Evolutionary conservation across 2,113 vertebrate genomes (phyloP).

Genomic region (Brienomyrus longianalis): DNA sequence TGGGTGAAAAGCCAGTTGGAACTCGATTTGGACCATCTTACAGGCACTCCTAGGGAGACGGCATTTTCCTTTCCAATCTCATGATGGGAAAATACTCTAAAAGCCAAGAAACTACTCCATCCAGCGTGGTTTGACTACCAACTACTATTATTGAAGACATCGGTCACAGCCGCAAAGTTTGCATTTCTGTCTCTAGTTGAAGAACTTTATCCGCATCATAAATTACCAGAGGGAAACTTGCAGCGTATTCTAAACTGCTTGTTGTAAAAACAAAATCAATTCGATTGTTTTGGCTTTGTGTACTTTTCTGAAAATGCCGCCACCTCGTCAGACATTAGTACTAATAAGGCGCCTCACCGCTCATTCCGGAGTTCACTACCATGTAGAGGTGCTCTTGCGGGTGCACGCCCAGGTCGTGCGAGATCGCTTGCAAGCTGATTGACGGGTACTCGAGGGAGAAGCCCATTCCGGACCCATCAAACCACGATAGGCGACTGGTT

Average conservation of each 20-base stretch:
- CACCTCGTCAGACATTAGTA: not conserved
- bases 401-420: conserved; percentile 74
- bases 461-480: conserved; percentile 79
- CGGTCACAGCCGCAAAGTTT: not conserved
- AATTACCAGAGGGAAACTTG: not conserved
- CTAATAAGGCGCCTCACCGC: conserved; percentile 56
- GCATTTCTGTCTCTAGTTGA: not conserved
- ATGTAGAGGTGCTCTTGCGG: conserved; percentile 89
- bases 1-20: conserved; percentile 8
- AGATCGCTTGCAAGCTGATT: conserved; percentile 87
- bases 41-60: conserved; percentile 8
- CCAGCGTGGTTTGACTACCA: not conserved
- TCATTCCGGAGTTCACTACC: conserved; percentile 85
- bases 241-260: not conserved
- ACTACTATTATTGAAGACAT: conserved; percentile 1
- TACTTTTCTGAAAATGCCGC: not conserved
- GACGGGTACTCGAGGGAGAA: conserved; percentile 90
- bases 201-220: not conserved
- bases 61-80: not conserved
- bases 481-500: conserved; percentile 82
- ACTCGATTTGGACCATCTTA: not conserved
- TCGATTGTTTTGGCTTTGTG: not conserved
- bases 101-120: conserved; percentile 8
- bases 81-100: conserved; percentile 7
- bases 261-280: not conserved